phyloP scores from a whole-genome alignment of 2,113 vertebrate species.

The Macrotis lagotis region DNA sequence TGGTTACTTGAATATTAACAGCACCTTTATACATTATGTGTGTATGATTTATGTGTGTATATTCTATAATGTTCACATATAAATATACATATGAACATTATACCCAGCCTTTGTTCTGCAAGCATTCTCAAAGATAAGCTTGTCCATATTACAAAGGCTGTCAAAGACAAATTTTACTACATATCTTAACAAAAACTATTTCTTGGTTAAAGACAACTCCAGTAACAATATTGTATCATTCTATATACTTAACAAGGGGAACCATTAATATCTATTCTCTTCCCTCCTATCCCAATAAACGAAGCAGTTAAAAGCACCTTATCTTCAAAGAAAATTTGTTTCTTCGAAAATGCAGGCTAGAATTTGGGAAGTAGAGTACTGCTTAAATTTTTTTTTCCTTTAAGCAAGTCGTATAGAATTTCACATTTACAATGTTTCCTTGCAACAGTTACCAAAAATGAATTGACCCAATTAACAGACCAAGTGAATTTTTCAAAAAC shows the following conservation, averaged over 20 bases:
- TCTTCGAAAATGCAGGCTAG: neutral
- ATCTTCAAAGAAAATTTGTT: slow-evolving; percentile 43
- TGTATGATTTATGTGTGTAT: neutral
- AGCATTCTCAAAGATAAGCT: neutral
- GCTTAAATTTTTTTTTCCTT: neutral
- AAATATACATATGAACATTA: neutral
- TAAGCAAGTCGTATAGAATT: slow-evolving; percentile 7
- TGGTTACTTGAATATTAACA: neutral
- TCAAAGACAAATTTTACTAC: slow-evolving; percentile 22
- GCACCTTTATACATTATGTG: neutral
- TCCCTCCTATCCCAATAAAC: slow-evolving; percentile 5
- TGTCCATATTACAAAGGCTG: neutral
- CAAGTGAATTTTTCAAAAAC: slow-evolving; percentile 22
- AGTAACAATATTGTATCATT: slow-evolving; percentile 30
- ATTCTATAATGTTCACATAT: slow-evolving; percentile 1
- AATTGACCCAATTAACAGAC: slow-evolving; percentile 7
- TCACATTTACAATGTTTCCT: slow-evolving; percentile 60
- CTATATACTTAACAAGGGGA: neutral
- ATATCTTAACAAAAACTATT: slow-evolving; percentile 9
- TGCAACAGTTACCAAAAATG: slow-evolving; percentile 52
- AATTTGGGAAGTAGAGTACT: slow-evolving; percentile 43
- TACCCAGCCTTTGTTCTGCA: neutral
- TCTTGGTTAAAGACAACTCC: neutral
- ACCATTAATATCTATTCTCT: slow-evolving; percentile 15
- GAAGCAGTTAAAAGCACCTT: slow-evolving; percentile 15